Conservation (phyloP, 1,140 invertebrate genomes). For the Dinothrombium tinctorium region DNA sequence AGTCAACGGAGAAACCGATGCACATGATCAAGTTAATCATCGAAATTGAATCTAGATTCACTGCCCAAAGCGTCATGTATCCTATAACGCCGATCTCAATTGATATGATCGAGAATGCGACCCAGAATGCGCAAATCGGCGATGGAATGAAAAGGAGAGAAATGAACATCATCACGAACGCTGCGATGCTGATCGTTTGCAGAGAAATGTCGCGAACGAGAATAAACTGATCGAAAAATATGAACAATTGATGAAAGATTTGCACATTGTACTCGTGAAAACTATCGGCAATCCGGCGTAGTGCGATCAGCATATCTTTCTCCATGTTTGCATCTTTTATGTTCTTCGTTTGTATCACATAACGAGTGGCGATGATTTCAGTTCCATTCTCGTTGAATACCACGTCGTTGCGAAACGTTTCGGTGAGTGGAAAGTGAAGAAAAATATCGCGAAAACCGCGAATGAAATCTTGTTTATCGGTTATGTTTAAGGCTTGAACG, state of each 20-base stretch:
- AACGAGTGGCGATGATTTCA: conserved; percentile 52
- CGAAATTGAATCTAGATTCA: conserved; percentile 85
- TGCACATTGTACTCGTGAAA: conserved; percentile 50
- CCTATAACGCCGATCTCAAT: conserved; percentile 85
- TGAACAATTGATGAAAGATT: conserved; percentile 81
- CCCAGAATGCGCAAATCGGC: conserved; percentile 71
- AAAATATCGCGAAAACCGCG: conserved; percentile 43
- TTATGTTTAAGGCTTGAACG: conserved; percentile 38
- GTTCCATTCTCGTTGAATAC: conserved; percentile 48
- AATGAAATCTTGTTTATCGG: conserved; percentile 44
- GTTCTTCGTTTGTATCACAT: conserved; percentile 65
- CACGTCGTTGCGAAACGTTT: conserved; percentile 54
- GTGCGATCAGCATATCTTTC: conserved; percentile 60
- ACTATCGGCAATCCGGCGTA: conserved; percentile 48
- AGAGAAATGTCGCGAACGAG: conserved; percentile 71
- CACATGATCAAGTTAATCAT: conserved; percentile 99
- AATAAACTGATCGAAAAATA: conserved; percentile 87
- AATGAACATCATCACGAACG: conserved; percentile 83
- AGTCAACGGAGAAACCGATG: conserved; percentile 91
- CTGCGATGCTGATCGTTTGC: conserved; percentile 73
- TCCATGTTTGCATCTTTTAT: conserved; percentile 70
- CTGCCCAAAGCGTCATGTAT: conserved; percentile 84
- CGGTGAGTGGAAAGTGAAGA: conserved; percentile 17
- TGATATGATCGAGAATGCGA: conserved; percentile 79
- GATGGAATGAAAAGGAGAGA: conserved; percentile 89